Conservation (phyloP, 2,113 vertebrate species). For the Macrotis lagotis region DNA sequence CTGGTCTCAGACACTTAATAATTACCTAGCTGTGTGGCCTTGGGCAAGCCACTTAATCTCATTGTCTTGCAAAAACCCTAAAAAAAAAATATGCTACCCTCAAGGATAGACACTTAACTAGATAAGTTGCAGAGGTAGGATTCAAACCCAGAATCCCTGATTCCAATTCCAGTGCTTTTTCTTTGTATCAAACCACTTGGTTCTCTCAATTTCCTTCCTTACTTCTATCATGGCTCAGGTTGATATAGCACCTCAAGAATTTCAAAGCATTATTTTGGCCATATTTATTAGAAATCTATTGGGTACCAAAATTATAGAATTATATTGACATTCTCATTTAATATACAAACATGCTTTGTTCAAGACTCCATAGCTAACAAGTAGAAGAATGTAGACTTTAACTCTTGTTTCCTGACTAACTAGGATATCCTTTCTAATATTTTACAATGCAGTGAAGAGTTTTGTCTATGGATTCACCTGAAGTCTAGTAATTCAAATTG, state of each 20-base stretch:
- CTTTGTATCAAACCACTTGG: not conserved
- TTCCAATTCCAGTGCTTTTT: not conserved
- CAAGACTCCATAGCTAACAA: not conserved
- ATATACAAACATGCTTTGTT: not conserved
- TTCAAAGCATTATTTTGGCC: not conserved
- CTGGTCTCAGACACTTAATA: too few relatives aligned
- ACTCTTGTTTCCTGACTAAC: not conserved
- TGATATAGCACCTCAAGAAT: not conserved
- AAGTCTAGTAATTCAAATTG: not conserved
- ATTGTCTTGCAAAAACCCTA: too few relatives aligned
- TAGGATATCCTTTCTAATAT: not conserved
- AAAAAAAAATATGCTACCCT: too few relatives aligned
- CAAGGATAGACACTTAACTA: not conserved
- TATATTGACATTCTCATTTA: not conserved
- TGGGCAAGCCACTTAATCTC: too few relatives aligned
- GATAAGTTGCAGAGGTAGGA: not conserved
- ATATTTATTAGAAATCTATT: not conserved
- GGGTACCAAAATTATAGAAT: not conserved
- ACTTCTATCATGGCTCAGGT: not conserved
- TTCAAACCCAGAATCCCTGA: not conserved
- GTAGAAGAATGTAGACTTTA: not conserved
- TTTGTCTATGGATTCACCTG: not conserved
- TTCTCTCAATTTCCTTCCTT: not conserved
- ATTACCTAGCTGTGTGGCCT: too few relatives aligned
- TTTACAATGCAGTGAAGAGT: not conserved